phyloP scores from a whole-genome alignment of 2,888 invertebrate species.

The Pasiphila rectangulata region DNA sequence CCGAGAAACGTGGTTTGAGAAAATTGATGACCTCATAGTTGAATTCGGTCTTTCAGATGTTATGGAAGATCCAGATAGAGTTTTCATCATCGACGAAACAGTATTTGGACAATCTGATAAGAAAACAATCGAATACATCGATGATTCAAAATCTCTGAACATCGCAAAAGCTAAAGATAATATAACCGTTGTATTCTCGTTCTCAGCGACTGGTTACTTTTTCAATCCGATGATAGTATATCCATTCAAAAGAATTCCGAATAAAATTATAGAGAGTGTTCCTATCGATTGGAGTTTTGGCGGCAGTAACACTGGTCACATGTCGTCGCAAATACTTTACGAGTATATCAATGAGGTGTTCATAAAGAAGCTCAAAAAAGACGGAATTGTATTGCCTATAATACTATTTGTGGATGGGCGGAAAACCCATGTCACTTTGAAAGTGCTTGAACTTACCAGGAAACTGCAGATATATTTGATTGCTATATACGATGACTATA shows the following conservation, averaged over 20 bases:
- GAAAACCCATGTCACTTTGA: slow-evolving; percentile 25
- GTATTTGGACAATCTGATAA: slow-evolving; percentile 3
- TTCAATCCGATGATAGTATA: slow-evolving; percentile 17
- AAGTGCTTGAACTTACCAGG: slow-evolving; percentile 19
- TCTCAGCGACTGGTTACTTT: slow-evolving; percentile 9
- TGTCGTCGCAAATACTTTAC: slow-evolving; percentile 11
- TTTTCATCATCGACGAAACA: slow-evolving; percentile 14
- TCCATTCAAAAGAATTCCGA: slow-evolving; percentile 9
- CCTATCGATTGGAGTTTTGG: slow-evolving; percentile 14
- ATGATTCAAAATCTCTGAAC: neutral
- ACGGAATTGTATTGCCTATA: slow-evolving; percentile 11
- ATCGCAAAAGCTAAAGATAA: neutral
- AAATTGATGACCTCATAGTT: slow-evolving; percentile 7
- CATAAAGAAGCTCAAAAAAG: slow-evolving; percentile 8
- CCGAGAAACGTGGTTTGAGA: slow-evolving; percentile 6
- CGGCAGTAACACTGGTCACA: slow-evolving; percentile 12
- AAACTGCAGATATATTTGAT: slow-evolving; percentile 20
- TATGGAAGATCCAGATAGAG: slow-evolving; percentile 10
- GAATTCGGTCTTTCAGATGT: slow-evolving; percentile 6
- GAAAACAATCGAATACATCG: neutral
- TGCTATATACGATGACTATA: slow-evolving; percentile 6
- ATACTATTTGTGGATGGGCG: slow-evolving; percentile 15
- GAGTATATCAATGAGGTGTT: slow-evolving; percentile 15
- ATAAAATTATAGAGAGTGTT: slow-evolving; percentile 9
- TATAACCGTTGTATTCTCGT: slow-evolving; percentile 10